phyloP scores from a whole-genome alignment of 2,797 vertebrate genomes.

The Crypturellus tataupa region DNA sequence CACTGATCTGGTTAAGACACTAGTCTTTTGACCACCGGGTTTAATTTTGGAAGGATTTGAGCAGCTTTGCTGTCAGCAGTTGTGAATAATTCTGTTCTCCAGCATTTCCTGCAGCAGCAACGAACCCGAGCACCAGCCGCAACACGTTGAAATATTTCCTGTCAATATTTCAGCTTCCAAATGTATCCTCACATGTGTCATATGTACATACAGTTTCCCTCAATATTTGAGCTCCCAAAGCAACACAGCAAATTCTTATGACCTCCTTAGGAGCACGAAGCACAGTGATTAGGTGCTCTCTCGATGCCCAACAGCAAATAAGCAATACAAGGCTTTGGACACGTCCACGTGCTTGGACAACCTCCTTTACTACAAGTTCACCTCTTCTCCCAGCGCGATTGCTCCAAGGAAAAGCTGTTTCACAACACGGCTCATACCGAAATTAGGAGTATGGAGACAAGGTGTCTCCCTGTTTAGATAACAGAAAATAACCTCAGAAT shows the following conservation, averaged over 20 bases:
- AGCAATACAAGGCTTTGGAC: not conserved
- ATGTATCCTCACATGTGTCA: too few species aligned
- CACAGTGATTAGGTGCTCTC: not conserved
- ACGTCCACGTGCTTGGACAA: not conserved
- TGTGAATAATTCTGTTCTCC: slow-evolving; percentile 9
- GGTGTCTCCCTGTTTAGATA: not conserved
- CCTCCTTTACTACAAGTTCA: not conserved
- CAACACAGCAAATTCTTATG: not conserved
- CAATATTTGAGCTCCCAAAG: not conserved
- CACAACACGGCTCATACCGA: not conserved
- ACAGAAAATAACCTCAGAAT: not conserved
- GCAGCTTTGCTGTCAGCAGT: slow-evolving; percentile 38
- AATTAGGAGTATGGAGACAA: not conserved
- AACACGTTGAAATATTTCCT: not conserved
- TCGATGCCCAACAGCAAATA: not conserved
- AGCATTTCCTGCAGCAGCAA: not conserved
- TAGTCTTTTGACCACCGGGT: slow-evolving; percentile 23
- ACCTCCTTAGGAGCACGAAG: not conserved
- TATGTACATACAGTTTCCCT: not conserved
- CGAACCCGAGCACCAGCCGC: not conserved
- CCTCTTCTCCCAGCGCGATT: not conserved
- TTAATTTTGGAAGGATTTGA: slow-evolving; percentile 57
- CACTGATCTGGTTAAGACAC: slow-evolving; percentile 22
- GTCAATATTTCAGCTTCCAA: too few species aligned
- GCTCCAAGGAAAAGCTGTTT: not conserved